Conservation (phyloP, 2,888 invertebrate species). For the Maniola hyperantus region DNA sequence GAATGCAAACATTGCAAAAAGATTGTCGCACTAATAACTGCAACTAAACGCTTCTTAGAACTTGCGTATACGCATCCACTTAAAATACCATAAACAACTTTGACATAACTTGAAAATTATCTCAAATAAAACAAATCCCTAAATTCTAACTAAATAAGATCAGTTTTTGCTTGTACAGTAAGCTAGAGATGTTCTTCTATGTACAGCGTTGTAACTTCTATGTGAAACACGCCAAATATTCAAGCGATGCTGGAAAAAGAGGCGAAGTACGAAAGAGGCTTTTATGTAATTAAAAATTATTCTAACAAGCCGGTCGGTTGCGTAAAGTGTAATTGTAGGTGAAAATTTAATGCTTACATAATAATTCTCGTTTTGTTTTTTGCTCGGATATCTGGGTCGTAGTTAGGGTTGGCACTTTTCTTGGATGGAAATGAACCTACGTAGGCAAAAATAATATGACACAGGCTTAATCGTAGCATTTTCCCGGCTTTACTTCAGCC, state of each 20-base stretch:
- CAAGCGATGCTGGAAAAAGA: conserved; percentile 40
- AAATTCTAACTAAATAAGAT: background rate
- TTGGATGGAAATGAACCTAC: background rate
- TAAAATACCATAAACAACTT: conserved; percentile 3
- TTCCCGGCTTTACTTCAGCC: too few species aligned
- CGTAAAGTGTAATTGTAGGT: conserved; percentile 40
- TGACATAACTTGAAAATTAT: background rate
- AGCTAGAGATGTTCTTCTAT: background rate
- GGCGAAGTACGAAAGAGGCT: conserved; percentile 37
- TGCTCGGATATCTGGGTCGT: conserved; percentile 31
- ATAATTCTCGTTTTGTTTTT: conserved; percentile 30
- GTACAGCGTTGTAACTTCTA: conserved; percentile 22
- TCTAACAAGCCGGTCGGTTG: conserved; percentile 34
- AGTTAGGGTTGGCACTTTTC: conserved; percentile 15
- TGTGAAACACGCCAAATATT: conserved; percentile 40
- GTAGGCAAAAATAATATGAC: too few species aligned
- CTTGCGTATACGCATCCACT: conserved; percentile 39
- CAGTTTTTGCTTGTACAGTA: background rate
- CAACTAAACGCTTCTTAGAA: conserved; percentile 46
- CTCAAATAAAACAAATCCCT: background rate
- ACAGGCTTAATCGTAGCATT: too few species aligned
- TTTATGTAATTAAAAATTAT: conserved; percentile 46
- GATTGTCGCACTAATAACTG: conserved; percentile 46
- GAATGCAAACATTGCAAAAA: conserved; percentile 34
- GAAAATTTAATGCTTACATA: conserved; percentile 34